Percentiles rank a stretch among this genome's conserved stretches.
Evolutionary conservation across 2,113 vertebrate genomes (phyloP).

Genomic region (Dunckerocampus dactyliophorus): DNA sequence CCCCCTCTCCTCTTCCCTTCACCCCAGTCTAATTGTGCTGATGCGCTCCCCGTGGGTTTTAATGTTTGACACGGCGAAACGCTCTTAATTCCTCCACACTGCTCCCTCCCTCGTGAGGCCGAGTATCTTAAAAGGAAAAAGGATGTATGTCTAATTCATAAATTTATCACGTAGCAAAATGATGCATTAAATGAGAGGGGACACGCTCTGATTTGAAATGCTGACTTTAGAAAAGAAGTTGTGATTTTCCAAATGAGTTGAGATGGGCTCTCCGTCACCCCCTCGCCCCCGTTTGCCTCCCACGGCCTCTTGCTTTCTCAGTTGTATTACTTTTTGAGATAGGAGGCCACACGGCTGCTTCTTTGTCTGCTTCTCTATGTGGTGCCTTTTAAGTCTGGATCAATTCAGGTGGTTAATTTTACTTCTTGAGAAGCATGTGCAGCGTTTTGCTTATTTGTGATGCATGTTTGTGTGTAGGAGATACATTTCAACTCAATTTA

Average conservation of each 20-base stretch:
- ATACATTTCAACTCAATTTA: neutral
- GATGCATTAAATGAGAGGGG: constrained; percentile 78
- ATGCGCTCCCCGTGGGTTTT: constrained; percentile 78
- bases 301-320: constrained; percentile 60
- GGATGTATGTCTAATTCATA: constrained; percentile 80
- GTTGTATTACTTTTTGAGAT: constrained; percentile 45
- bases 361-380: constrained; percentile 37
- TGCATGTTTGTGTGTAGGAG: neutral
- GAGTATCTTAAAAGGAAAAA: constrained; percentile 77
- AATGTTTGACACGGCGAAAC: constrained; percentile 80
- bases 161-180: constrained; percentile 80
- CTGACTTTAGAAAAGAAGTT: constrained; percentile 81
- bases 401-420: constrained; percentile 2
- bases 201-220: constrained; percentile 79
- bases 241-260: constrained; percentile 73
- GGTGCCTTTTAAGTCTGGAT: constrained; percentile 7
- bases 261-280: constrained; percentile 65
- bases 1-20: constrained; percentile 52
- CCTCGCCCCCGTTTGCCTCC: constrained; percentile 58
- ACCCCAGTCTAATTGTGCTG: constrained; percentile 75
- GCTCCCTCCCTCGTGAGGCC: constrained; percentile 67
- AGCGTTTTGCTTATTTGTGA: constrained; percentile 4
- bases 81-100: constrained; percentile 76
- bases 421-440: neutral
- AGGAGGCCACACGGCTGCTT: constrained; percentile 34